phyloP scores from a whole-genome alignment of 2,797 vertebrate genomes.

The Tinamus major region DNA sequence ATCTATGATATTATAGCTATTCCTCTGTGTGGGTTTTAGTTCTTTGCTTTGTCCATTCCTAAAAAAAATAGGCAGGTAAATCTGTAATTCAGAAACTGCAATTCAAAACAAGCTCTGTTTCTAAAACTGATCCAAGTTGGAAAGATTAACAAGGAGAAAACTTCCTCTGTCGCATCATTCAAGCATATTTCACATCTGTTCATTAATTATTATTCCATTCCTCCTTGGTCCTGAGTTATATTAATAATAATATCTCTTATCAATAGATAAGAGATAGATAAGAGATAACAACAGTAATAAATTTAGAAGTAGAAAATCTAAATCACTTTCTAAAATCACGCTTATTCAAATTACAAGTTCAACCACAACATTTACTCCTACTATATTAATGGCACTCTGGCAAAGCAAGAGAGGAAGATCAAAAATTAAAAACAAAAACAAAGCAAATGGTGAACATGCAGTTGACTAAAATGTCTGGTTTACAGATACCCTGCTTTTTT shows the following conservation, averaged over 20 bases:
- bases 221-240: neutral
- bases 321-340: neutral
- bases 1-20: neutral
- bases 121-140: neutral
- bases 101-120: neutral
- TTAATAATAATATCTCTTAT: no score
- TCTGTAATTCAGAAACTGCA: neutral
- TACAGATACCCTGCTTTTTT: neutral
- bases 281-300: neutral
- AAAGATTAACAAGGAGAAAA: neutral
- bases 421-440: neutral
- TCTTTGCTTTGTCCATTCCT: neutral
- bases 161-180: neutral
- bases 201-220: neutral
- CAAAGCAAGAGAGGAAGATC: neutral
- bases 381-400: neutral
- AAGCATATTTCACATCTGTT: neutral
- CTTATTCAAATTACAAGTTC: neutral
- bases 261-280: no score
- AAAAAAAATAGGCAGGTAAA: neutral
- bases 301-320: neutral
- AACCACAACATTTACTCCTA: neutral
- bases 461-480: neutral
- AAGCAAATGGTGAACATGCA: neutral
- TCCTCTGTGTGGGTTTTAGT: neutral